These are phyloP conservation scores for Pissodes strobi DNA, from an alignment of 1,140 invertebrate species.

Conservation along the genomic window DNA sequence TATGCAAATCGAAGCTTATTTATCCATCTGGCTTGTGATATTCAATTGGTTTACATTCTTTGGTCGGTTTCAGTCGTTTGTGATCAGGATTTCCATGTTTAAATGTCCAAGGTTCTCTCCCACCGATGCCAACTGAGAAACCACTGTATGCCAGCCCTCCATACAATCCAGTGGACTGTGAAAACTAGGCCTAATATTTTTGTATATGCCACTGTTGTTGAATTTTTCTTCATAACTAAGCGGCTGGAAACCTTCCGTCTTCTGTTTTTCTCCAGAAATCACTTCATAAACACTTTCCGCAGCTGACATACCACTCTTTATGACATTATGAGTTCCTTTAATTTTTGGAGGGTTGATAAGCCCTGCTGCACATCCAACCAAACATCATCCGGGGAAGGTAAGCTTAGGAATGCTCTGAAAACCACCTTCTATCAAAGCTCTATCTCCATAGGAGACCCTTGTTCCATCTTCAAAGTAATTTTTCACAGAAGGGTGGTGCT, in stretches of 20 bases:
- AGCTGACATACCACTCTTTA: conserved; percentile 97
- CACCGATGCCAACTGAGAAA: conserved; percentile 81
- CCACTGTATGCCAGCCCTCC: conserved; percentile 92
- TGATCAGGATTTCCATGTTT: conserved; percentile 83
- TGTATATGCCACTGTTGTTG: conserved; percentile 89
- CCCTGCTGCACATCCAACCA: conserved; percentile 92
- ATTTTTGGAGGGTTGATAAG: conserved; percentile 97
- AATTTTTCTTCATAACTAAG: conserved; percentile 75
- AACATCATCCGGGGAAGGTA: conserved; percentile 92
- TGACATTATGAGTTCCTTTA: conserved; percentile 93
- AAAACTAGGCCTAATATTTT: conserved; percentile 96
- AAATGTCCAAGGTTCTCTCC: conserved; percentile 95
- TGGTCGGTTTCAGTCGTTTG: conserved; percentile 82
- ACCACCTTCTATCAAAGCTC: conserved; percentile 96
- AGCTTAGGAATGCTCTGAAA: conserved; percentile 89
- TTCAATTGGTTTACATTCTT: conserved; percentile 81
- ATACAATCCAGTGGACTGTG: conserved; percentile 83
- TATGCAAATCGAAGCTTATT: conserved; percentile 93
- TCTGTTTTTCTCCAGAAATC: conserved; percentile 64
- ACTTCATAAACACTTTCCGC: conserved; percentile 89
- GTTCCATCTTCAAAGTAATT: conserved; percentile 76
- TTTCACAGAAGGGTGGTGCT: conserved; percentile 87
- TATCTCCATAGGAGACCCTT: conserved; percentile 92
- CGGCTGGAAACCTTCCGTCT: conserved; percentile 73
- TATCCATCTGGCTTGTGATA: conserved; percentile 97